Evolutionary conservation across 1,140 invertebrate genomes (phyloP), one percentile per base, ranked within the genome.

Genomic region (Lycorma delicatula): DNA sequence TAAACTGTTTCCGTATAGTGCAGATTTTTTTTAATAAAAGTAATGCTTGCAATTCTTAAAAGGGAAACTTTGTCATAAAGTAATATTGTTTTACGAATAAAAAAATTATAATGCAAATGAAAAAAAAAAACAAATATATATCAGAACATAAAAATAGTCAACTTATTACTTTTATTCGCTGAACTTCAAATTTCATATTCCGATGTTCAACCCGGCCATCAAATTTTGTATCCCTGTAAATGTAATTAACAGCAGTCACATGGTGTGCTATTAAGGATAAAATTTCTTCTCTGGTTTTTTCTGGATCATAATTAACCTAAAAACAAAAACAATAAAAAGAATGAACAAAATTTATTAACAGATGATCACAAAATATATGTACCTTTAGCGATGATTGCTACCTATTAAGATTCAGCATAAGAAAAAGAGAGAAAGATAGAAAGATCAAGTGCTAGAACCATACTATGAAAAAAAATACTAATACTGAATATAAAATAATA

Each of bases 131-230:
- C 11, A 25, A 9, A 26, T 6, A 49, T 26, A 26, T 6, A 26
- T 13, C 23, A 1, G 9, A 20, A 6, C 23, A 9, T n/a, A n/a
- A n/a, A n/a, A n/a, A n/a, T n/a, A n/a, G n/a, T n/a, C n/a, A n/a
- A n/a, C n/a, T n/a, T n/a, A n/a, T n/a, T n/a, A n/a, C n/a, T n/a
- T n/a, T n/a, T n/a, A n/a, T n/a, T n/a, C n/a, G n/a, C n/a, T n/a
- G n/a, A n/a, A 98, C 95, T 78, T 97, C 93, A 81, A 99, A 99
- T 75, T 94, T 91, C 64, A 98, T 93, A 66, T 97, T 95, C 54
- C 88, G 81, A 75, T 97, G 89, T 66, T 90, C 85, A 57, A 81
- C 78, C 64, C 83, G 79, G 23, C 91, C 89, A 73, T 91, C 86
- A 75, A 99, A 99, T 70, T 86, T 88, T 29, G 95, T 97, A 71